phyloP scores from a whole-genome alignment of 1,140 invertebrate genomes.

The Galleria mellonella region DNA sequence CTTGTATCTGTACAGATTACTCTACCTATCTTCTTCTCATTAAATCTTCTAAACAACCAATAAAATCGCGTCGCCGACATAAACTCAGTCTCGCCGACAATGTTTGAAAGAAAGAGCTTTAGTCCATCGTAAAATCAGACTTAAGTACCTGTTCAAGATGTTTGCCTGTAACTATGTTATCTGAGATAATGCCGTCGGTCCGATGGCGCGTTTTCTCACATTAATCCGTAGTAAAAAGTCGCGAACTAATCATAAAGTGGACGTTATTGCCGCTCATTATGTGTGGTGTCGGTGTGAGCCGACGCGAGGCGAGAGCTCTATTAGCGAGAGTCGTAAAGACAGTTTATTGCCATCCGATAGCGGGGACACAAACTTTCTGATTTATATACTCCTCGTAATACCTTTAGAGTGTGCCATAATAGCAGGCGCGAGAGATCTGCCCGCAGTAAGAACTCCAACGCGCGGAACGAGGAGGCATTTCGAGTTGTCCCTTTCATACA shows the following conservation, averaged over 20 bases:
- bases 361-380: slow-evolving; percentile 29
- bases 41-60: no score
- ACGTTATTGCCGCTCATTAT: slow-evolving; percentile 2
- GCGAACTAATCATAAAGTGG: background rate
- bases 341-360: slow-evolving; percentile 33
- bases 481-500: no score
- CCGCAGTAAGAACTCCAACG: no score
- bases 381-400: slow-evolving; percentile 17
- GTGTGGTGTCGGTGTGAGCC: background rate
- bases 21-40: no score
- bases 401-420: background rate
- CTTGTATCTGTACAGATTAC: no score
- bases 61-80: no score
- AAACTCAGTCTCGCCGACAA: no score
- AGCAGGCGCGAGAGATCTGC: background rate
- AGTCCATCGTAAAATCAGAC: background rate
- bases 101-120: no score
- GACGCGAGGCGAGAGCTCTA: slow-evolving; percentile 15
- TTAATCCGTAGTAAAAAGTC: background rate
- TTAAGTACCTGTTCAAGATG: background rate
- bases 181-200: background rate
- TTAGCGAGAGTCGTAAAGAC: slow-evolving; percentile 34
- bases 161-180: background rate
- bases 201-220: background rate
- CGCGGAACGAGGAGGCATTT: no score